Percentiles rank a stretch among this genome's conserved stretches.
These are phyloP conservation scores for Amphipoea lucens DNA, from an alignment of 2,888 invertebrate species.

Conservation along the genomic window DNA sequence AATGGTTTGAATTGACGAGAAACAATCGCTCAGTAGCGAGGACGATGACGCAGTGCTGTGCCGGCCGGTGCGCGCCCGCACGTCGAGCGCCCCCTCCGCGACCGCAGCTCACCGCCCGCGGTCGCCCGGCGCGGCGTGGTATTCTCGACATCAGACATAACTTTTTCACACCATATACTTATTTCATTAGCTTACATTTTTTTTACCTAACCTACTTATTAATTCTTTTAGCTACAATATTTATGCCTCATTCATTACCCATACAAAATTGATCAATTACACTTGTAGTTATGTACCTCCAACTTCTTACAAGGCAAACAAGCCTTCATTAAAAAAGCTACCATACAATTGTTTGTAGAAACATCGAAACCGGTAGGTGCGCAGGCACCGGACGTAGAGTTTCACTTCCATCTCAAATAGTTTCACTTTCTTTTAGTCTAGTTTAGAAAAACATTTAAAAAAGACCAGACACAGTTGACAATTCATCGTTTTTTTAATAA, in stretches of 20 bases:
- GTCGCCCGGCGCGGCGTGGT: too few relatives aligned
- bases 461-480: neutral
- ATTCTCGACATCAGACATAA: accelerated
- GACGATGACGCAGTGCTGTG: too few relatives aligned
- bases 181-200: neutral
- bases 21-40: too few relatives aligned
- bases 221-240: neutral
- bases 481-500: conserved; percentile 16
- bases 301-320: conserved; percentile 25
- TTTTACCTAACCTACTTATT: neutral
- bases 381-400: conserved; percentile 24
- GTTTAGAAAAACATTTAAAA: conserved; percentile 36
- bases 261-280: neutral
- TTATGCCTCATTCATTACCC: neutral
- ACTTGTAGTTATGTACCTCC: neutral
- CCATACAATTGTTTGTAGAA: conserved; percentile 36
- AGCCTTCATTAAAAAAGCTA: conserved; percentile 31
- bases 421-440: conserved; percentile 61
- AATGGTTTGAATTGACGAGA: too few relatives aligned
- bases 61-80: too few relatives aligned
- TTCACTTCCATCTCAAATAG: conserved; percentile 53
- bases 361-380: conserved; percentile 44
- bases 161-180: neutral
- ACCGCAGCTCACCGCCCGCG: too few relatives aligned
- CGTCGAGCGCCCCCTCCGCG: too few relatives aligned